Evolutionary conservation across 2,797 vertebrate species (phyloP).

Genomic region (Xyrichtys novacula): DNA sequence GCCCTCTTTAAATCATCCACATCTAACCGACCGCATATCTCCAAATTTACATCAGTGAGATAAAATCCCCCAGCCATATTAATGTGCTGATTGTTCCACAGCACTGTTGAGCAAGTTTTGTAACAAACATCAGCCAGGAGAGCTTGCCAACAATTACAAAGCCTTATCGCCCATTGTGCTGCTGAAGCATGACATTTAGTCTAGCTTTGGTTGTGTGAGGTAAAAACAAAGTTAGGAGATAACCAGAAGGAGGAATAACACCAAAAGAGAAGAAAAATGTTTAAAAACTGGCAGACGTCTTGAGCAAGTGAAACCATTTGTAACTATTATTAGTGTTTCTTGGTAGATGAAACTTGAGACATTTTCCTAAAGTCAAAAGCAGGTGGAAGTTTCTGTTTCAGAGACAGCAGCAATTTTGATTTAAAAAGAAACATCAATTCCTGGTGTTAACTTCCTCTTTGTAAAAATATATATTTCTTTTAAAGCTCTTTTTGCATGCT

Average conservation of each 20-base stretch:
- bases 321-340: background rate
- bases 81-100: slow-evolving; percentile 15
- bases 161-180: slow-evolving; percentile 43
- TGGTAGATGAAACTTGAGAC: background rate
- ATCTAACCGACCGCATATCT: slow-evolving; percentile 10
- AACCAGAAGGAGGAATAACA: slow-evolving; percentile 24
- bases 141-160: slow-evolving; percentile 42
- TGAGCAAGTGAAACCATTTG: no score
- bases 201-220: slow-evolving; percentile 38
- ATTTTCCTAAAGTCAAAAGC: background rate
- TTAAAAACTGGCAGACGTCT: no score
- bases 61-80: slow-evolving; percentile 3
- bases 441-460: no score
- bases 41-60: slow-evolving; percentile 25
- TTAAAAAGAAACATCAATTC: no score
- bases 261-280: no score
- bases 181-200: slow-evolving; percentile 62
- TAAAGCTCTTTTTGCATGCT: no score
- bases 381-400: background rate
- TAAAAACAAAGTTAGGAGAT: slow-evolving; percentile 48
- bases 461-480: no score
- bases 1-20: slow-evolving; percentile 9
- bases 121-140: slow-evolving; percentile 29
- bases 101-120: background rate
- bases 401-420: background rate